These are phyloP conservation scores for Cheilosia soror DNA, from an alignment of 2,888 invertebrate species.

Conservation along the genomic window DNA sequence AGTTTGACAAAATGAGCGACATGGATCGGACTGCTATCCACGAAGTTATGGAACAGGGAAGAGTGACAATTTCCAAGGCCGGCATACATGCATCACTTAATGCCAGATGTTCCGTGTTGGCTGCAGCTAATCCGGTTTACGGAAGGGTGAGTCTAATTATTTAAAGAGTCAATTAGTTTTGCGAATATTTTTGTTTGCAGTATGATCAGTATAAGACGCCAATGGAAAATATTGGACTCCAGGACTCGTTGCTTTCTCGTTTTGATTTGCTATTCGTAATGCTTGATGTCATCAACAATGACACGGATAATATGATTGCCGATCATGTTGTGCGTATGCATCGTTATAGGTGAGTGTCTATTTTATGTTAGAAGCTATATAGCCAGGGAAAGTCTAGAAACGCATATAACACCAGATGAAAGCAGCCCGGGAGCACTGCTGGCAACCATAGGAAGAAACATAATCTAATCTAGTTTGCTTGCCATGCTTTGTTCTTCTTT, in stretches of 20 bases:
- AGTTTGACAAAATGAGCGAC: slow-evolving; percentile 99
- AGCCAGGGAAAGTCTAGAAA: too few species aligned
- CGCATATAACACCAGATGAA: too few species aligned
- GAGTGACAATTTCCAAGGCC: slow-evolving; percentile 98
- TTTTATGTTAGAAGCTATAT: neutral
- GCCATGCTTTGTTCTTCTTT: too few species aligned
- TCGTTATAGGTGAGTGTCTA: slow-evolving; percentile 88
- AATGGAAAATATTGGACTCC: slow-evolving; percentile 99
- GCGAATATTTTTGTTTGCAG: slow-evolving; percentile 84
- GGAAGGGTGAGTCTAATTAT: slow-evolving; percentile 89
- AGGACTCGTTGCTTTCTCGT: slow-evolving; percentile 98
- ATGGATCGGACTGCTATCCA: slow-evolving; percentile 99
- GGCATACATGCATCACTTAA: slow-evolving; percentile 99
- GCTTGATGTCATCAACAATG: slow-evolving; percentile 95
- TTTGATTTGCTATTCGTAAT: slow-evolving; percentile 99
- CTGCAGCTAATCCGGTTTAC: slow-evolving; percentile 99
- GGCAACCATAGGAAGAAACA: too few species aligned
- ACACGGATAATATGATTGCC: slow-evolving; percentile 95
- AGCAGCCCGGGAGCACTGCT: too few species aligned
- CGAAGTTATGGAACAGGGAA: slow-evolving; percentile 99
- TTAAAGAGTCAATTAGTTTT: neutral
- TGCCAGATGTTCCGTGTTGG: slow-evolving; percentile 98
- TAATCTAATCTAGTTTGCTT: too few species aligned
- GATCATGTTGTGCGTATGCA: slow-evolving; percentile 99
- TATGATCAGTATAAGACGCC: slow-evolving; percentile 99